Conservation (phyloP, 2,888 invertebrate species). For the Metallyticus violacea region DNA sequence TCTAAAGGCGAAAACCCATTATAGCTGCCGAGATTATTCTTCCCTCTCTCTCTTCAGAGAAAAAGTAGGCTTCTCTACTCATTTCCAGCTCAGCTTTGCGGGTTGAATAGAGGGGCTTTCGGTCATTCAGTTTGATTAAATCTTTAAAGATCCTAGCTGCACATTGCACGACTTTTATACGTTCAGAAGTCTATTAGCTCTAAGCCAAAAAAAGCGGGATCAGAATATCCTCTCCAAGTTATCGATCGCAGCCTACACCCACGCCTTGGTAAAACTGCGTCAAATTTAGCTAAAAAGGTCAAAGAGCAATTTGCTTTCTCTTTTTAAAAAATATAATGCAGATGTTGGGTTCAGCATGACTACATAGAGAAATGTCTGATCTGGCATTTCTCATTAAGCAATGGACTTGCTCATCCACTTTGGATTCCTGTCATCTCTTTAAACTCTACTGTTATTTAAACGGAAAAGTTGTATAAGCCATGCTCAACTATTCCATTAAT, state of each 20-base stretch:
- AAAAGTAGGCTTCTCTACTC: background rate
- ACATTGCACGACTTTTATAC: background rate
- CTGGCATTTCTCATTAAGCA: background rate
- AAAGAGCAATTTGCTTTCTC: background rate
- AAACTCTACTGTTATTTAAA: too few species aligned
- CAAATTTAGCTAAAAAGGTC: too few species aligned
- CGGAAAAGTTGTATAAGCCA: too few species aligned
- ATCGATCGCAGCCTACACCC: background rate
- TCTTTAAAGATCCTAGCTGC: background rate
- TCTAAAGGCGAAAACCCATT: too few species aligned
- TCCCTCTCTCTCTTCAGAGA: background rate
- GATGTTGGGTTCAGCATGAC: background rate
- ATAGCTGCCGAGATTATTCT: too few species aligned
- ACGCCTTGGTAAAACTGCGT: too few species aligned
- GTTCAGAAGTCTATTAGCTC: background rate
- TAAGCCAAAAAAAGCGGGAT: background rate
- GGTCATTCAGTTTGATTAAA: background rate
- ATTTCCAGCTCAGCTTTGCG: background rate
- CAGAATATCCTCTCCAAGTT: background rate
- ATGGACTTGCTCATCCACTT: too few species aligned
- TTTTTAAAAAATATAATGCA: background rate
- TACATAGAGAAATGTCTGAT: background rate
- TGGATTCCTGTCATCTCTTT: too few species aligned
- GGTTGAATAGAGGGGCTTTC: background rate
- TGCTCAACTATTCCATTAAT: too few species aligned